Conservation (phyloP, 2,797 vertebrate genomes). For the Aulostomus chinensis region DNA sequence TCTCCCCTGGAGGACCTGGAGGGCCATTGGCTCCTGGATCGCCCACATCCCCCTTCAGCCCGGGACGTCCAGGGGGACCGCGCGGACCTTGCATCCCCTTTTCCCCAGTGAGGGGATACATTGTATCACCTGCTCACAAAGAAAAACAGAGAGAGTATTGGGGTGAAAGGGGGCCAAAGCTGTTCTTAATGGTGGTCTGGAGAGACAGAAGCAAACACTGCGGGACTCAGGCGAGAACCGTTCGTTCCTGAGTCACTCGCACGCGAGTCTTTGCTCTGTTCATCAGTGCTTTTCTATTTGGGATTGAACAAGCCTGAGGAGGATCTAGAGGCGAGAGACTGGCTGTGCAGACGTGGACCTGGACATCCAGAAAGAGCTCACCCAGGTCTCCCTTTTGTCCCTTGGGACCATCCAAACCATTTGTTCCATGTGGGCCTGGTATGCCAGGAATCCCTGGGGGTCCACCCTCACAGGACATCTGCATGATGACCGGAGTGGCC, state of each 20-base stretch:
- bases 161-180: no score
- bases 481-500: neutral
- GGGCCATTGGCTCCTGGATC: neutral
- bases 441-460: slow-evolving; percentile 52
- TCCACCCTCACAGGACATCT: slow-evolving; percentile 28
- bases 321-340: no score
- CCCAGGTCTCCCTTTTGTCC: slow-evolving; percentile 64
- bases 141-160: no score
- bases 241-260: no score
- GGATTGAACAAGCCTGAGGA: no score
- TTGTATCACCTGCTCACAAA: slow-evolving; percentile 44
- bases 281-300: no score
- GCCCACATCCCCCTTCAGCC: slow-evolving; percentile 54
- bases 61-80: slow-evolving; percentile 55
- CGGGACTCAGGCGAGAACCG: no score
- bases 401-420: slow-evolving; percentile 43
- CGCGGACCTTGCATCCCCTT: slow-evolving; percentile 19
- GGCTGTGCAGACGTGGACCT: no score
- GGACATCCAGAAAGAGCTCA: slow-evolving; percentile 20
- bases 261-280: no score
- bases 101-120: slow-evolving; percentile 1
- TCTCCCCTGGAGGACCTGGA: slow-evolving; percentile 7
- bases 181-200: no score
- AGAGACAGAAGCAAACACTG: no score
- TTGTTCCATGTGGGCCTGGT: slow-evolving; percentile 53